Base-by-base conservation (phyloP, 2,888 invertebrate species). In the Margaritifera margaritifera region DNA sequence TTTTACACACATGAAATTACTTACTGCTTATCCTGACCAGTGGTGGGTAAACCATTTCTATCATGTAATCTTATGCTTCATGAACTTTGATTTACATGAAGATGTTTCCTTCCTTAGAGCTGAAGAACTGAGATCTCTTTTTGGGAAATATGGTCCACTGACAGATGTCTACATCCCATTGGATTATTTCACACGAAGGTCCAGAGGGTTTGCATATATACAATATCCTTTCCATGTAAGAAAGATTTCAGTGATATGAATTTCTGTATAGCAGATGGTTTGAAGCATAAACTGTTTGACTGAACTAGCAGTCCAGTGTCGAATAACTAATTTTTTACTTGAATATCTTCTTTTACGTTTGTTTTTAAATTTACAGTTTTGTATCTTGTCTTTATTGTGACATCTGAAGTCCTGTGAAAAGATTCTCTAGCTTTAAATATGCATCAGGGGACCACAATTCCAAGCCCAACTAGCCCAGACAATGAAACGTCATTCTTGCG, bases 131-230 rank as follows among this genome's bases (percentile, higher is more conserved):
- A 82, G 90, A 69, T 85, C 86, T 66, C 73, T 91, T 68, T 91
- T 91, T 85, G 89, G 89, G 64, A 91, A 91, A 84, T 91, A 91
- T 85, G 91, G 91, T 61, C 89, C 89, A 24, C 85, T 91, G 64
- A 87, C 88, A 64, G 91, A 91, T 85, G 91, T 91, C 42, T 91
- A 91, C 80, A 85, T 91, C 58, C 91, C 91, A 53, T 75, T 90
- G 71, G 91, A 91, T 82, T 91, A 91, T 84, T 90, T 90, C 84
- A 91, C 89, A 24, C 79, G 88, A 64, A 78, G 87, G 66, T 86
- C 90, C 42, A 79, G 91, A 73, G 91, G 91, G 60, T 91, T 91
- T 88, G 90, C 91, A 31, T 91, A 91, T 80, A 87, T 91, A 65
- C 91, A 91, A 91, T 91, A 91, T 91, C 91, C 91, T 91, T 91